phyloP scores from a whole-genome alignment of 2,113 vertebrate species.

The Apteryx mantelli region DNA sequence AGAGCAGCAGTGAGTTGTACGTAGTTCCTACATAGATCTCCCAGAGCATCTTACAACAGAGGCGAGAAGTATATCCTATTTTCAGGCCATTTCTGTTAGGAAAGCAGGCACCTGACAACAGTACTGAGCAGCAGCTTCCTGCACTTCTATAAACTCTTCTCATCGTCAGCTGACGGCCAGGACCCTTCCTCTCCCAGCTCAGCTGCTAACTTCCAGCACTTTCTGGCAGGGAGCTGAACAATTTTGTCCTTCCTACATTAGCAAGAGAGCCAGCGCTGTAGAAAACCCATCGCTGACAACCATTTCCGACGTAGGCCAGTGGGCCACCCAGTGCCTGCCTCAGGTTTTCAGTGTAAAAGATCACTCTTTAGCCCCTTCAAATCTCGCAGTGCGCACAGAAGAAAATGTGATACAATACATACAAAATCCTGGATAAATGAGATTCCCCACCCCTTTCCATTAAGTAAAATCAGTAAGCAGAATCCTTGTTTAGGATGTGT shows the following conservation, averaged over 20 bases:
- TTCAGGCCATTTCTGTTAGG: not conserved
- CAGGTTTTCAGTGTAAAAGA: not conserved
- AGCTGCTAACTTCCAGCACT: not conserved
- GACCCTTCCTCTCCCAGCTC: not conserved
- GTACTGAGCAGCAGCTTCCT: not conserved
- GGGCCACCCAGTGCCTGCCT: not conserved
- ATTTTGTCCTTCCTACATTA: not conserved
- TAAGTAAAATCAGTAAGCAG: slow-evolving; percentile 52
- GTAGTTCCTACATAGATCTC: not conserved
- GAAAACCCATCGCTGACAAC: not conserved
- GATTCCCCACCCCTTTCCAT: slow-evolving; percentile 36
- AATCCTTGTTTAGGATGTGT: slow-evolving; percentile 54
- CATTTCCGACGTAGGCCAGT: not conserved
- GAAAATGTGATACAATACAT: not conserved
- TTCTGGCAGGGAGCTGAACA: not conserved
- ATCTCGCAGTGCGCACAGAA: not conserved
- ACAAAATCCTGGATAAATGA: slow-evolving; percentile 61
- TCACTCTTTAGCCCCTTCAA: not conserved
- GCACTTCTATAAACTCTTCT: not conserved
- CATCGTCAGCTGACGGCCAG: not conserved
- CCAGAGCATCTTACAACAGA: not conserved
- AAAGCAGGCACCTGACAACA: not conserved
- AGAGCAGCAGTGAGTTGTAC: not conserved
- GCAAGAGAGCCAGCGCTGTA: not conserved
- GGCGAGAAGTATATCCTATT: not conserved